Base-by-base conservation (phyloP, 2,888 invertebrate species). In the Galeopsomyia nigrocyanea region DNA sequence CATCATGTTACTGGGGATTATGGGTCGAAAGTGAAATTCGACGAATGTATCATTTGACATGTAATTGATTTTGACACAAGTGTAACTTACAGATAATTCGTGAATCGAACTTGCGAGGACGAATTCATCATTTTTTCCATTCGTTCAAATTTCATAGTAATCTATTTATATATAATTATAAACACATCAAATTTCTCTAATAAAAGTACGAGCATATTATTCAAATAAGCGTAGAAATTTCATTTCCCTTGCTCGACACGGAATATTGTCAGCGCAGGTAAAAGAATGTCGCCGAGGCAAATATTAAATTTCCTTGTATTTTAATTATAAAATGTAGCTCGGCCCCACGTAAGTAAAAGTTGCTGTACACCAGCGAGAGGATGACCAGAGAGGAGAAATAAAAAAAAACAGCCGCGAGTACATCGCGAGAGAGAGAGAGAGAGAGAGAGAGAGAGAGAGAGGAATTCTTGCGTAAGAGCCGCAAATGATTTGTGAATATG, bases 401-500 rank as follows among this genome's bases (percentile, higher is more conserved):
- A 9, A 19, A 46, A 60, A 60, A 21, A 46, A 19, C 26, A 26
- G 26, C 26, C 3, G 26, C 26, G 26, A 39, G 39, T 39, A 39
- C 39, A 46, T 46, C 61, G 68, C 66, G 75, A 26, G 26, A 26
- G 26, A 26, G 26, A 64, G 73, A 73, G 50, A 26, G 66, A 64
- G 73, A 73, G 50, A 26, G 66, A n/a, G n/a, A n/a, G 75, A 26
- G 26, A 26, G 26, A 26, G 26, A 64, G 73, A 73, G 50, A 26
- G 66, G 19, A 76, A 74, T 76, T 73, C 66, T 66, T 60, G 56
- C 64, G 57, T 60, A 67, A 66, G 60, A 61, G 71, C 64, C 64
- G 64, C 71, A 71, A 84, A 86, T 86, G 86, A 86, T 86, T 86
- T 86, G 86, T 86, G 86, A 85, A 84, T 86, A 85, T 84, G 85